A percentile compares a stretch with the other conserved stretches of the same genome.
phyloP scores from a whole-genome alignment of 2,113 vertebrate species.

The Albula goreensis region DNA sequence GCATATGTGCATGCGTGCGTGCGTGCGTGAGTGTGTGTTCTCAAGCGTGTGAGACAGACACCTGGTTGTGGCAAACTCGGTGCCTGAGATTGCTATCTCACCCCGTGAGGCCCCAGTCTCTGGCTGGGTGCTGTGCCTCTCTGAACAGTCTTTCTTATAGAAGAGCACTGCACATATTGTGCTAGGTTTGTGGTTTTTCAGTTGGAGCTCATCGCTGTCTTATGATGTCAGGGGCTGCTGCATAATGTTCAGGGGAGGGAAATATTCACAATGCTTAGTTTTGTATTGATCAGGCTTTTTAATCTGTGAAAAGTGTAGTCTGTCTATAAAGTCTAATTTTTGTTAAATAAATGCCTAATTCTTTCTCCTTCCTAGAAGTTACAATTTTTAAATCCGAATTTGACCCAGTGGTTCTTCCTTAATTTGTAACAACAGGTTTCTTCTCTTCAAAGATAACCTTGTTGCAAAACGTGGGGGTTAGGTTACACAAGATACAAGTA shows the following conservation, averaged over 20 bases:
- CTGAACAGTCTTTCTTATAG: not conserved
- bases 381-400: too few relatives aligned
- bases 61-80: not conserved
- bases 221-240: not conserved
- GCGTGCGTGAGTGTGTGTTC: not conserved
- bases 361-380: too few relatives aligned
- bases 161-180: not conserved
- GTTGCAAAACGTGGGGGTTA: too few relatives aligned
- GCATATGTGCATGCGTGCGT: not conserved
- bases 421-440: too few relatives aligned
- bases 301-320: too few relatives aligned
- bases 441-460: too few relatives aligned
- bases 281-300: not conserved
- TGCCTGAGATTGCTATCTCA: not conserved
- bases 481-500: too few relatives aligned
- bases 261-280: not conserved
- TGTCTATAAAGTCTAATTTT: too few relatives aligned
- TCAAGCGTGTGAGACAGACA: not conserved
- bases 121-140: not conserved
- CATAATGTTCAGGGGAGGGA: not conserved
- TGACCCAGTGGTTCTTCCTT: too few relatives aligned
- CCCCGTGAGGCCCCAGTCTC: not conserved
- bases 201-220: constrained; percentile 6
- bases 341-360: too few relatives aligned
- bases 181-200: constrained; percentile 4